Percentiles rank a stretch among this genome's conserved stretches.
Conservation (phyloP, 53 echinoderm and acorn worm genomes). For the Pentamera pediparva region DNA sequence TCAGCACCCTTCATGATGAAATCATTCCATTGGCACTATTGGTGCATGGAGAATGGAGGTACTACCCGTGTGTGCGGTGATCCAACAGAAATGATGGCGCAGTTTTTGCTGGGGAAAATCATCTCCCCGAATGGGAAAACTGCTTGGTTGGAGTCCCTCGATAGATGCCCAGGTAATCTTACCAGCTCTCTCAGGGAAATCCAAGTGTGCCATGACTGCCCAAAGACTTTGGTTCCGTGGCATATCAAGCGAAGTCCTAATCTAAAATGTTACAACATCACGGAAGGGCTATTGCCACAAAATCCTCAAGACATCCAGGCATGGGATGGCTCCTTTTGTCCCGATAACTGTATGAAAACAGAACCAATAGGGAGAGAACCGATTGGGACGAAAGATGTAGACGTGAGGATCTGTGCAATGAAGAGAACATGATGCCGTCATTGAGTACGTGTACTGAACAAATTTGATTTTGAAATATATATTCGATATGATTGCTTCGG, state of each 20-base stretch:
- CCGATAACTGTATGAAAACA: background rate
- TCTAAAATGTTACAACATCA: background rate
- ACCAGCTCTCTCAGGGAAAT: no score
- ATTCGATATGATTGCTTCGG: no score
- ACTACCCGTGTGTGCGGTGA: background rate
- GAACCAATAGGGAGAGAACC: background rate
- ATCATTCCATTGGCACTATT: background rate
- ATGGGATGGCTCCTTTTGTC: background rate
- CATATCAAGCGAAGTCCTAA: background rate
- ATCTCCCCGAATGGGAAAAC: background rate
- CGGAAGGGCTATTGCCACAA: background rate
- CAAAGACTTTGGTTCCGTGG: background rate
- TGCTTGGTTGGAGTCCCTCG: background rate
- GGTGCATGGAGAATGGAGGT: background rate
- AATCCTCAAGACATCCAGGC: background rate
- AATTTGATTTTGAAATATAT: no score
- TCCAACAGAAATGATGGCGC: slow-evolving; percentile 4
- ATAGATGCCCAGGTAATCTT: no score
- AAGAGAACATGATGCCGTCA: no score
- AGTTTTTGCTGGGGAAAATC: background rate
- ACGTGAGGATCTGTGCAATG: background rate
- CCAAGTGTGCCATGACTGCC: background rate
- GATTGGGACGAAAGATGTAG: background rate
- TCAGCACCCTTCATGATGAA: background rate
- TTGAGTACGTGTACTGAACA: no score